Conservation (phyloP, 1,140 invertebrate species). For the Sinonovacula constricta region DNA sequence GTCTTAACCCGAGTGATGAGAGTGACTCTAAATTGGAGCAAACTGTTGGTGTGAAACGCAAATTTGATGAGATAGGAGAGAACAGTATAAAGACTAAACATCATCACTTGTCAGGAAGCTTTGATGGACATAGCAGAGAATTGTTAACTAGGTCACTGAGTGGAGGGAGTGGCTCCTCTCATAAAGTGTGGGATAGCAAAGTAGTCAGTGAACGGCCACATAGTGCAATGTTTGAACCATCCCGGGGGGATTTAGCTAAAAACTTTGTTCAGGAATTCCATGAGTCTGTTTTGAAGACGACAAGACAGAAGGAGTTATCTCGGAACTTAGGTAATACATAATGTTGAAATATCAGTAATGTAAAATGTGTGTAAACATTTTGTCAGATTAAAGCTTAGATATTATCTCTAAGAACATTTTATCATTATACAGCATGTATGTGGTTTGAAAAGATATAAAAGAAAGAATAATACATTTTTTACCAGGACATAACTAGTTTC, state of each 20-base stretch:
- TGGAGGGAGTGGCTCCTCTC: not conserved
- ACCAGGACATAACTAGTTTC: too few relatives aligned
- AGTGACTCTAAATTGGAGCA: not conserved
- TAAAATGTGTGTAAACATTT: too few relatives aligned
- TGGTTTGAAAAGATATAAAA: too few relatives aligned
- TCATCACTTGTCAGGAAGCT: not conserved
- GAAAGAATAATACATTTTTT: too few relatives aligned
- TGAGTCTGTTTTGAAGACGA: conserved; percentile 75
- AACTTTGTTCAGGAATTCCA: conserved; percentile 78
- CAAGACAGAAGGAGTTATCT: conserved; percentile 69
- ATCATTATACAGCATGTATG: too few relatives aligned
- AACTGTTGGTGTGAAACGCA: conserved; percentile 55
- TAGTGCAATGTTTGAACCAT: not conserved
- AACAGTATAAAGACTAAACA: not conserved
- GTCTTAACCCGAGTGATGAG: not conserved
- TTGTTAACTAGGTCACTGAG: not conserved
- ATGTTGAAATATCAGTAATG: too few relatives aligned
- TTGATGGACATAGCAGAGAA: conserved; percentile 1
- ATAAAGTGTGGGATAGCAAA: not conserved
- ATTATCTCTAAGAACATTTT: too few relatives aligned
- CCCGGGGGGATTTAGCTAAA: conserved; percentile 22
- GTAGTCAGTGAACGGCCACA: conserved; percentile 16
- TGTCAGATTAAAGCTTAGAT: too few relatives aligned
- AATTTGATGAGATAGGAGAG: conserved; percentile 42
- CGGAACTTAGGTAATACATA: conserved; percentile 20